Evolutionary conservation across 2,888 invertebrate genomes (phyloP).

Genomic region (Mycogona germanica): DNA sequence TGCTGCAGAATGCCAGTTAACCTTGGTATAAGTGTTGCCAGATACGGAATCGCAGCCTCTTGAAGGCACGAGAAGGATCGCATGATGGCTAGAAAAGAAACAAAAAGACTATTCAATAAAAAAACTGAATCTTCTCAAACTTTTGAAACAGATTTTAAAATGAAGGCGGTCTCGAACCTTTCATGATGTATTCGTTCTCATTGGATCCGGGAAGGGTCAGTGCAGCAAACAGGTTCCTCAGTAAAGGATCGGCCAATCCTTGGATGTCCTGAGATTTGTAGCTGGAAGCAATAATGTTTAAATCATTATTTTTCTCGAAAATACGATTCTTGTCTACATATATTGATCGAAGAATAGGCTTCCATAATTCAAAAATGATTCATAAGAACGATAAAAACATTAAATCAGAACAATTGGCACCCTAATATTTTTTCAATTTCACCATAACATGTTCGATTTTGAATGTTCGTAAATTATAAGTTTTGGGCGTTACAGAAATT

Average conservation of each 20-base stretch:
- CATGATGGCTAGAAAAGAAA: constrained; percentile 61
- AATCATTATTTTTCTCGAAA: too few relatives aligned
- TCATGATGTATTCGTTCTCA: constrained; percentile 98
- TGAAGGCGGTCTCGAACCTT: constrained; percentile 43
- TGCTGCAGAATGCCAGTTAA: constrained; percentile 67
- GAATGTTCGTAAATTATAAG: too few relatives aligned
- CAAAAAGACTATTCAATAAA: too few relatives aligned
- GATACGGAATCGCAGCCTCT: constrained; percentile 62
- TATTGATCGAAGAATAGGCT: not conserved
- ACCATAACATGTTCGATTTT: too few relatives aligned
- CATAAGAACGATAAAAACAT: not conserved
- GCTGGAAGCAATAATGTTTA: constrained; percentile 12
- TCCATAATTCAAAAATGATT: not conserved
- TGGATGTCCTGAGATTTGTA: constrained; percentile 43
- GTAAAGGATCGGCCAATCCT: constrained; percentile 52
- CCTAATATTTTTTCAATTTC: too few relatives aligned
- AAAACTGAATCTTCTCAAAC: too few relatives aligned
- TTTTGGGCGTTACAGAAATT: too few relatives aligned
- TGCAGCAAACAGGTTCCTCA: constrained; percentile 61
- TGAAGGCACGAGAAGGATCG: constrained; percentile 70
- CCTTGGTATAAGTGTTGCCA: constrained; percentile 67
- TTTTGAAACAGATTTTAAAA: too few relatives aligned
- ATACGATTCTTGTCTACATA: too few relatives aligned
- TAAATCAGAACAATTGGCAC: too few relatives aligned
- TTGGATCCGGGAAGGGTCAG: constrained; percentile 59